Evolutionary conservation across 2,113 vertebrate genomes (phyloP), one percentile per base, ranked within the genome.

Genomic region (Cephalopholis sonnerati): DNA sequence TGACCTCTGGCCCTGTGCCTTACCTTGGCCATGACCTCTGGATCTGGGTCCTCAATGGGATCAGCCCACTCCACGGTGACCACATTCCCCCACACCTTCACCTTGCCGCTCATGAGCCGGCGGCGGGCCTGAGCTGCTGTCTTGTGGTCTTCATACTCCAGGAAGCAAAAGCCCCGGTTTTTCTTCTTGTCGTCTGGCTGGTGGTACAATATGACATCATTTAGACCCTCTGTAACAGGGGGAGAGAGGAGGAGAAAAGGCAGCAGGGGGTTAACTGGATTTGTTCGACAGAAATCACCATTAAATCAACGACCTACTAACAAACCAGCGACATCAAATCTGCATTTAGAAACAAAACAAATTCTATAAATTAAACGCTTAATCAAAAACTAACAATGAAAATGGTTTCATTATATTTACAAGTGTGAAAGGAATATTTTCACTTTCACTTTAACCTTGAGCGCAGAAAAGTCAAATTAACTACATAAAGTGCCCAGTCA

Each of bases 1-100:
- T 22, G 27, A 55, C 24, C 36, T 29, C 10, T 57, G 7, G 12
- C 9, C 9, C 12, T 15, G 11, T 41, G 54, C 41, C 82, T 96
- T 95, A 99, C 98, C 97, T 99, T 99, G 84, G 98, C 97, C 98
- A 99, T 99, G 87, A 99, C 98, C 94, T 99, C 98, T 59, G 98
- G 98, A 88, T 99, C 98, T 55, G 98, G 98, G 91, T 99, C 98
- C 95, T 99, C 98, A 81, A 99, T 99, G 77, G 98, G 98, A 81
- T 99, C 98, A 32, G 98, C 98, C 98, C 98, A 99, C 86, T 99
- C 98, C 81, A 99, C 98, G 0, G 98, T 99, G 92, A 99, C 98
- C 91, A 99, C 97, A 73, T 99, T 99, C 68, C 98, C 97, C 98
- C 98, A 99, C 82, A 99, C 98, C 91, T 99, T 99, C 90, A 99